Percentiles rank a stretch among this genome's conserved stretches.
Evolutionary conservation across 2,113 vertebrate genomes (phyloP).

Genomic region (Heterotilapia buettikoferi): DNA sequence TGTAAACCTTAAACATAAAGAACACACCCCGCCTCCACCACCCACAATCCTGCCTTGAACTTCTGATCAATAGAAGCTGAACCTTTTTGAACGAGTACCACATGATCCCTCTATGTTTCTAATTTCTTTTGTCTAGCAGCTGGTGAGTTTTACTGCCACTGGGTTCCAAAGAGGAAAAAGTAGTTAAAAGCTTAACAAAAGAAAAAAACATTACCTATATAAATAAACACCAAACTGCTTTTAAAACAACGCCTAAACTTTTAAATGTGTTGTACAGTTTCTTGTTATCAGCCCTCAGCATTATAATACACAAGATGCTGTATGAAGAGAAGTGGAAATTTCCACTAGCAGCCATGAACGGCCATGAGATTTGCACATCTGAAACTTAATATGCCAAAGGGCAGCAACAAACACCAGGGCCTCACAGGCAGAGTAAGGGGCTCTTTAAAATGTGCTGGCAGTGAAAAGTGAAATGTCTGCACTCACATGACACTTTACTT

Average conservation of each 20-base stretch:
- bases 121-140: neutral
- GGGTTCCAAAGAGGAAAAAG: neutral
- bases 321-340: constrained; percentile 72
- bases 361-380: constrained; percentile 57
- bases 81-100: neutral
- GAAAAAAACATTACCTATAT: neutral
- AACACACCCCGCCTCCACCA: neutral
- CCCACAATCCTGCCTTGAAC: neutral
- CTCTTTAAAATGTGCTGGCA: constrained; percentile 9
- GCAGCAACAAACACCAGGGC: constrained; percentile 56
- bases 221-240: neutral
- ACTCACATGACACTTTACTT: neutral
- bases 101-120: neutral
- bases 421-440: constrained; percentile 23
- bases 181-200: neutral
- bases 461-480: neutral
- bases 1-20: neutral
- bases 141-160: neutral
- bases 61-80: neutral
- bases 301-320: constrained; percentile 37
- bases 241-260: neutral
- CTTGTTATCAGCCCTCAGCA: constrained; percentile 1
- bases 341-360: constrained; percentile 61
- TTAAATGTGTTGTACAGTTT: neutral
- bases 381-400: constrained; percentile 71